A percentile compares a stretch with the other conserved stretches of the same genome.
Evolutionary conservation across 2,888 invertebrate genomes (phyloP).

Genomic region (Mantis religiosa): DNA sequence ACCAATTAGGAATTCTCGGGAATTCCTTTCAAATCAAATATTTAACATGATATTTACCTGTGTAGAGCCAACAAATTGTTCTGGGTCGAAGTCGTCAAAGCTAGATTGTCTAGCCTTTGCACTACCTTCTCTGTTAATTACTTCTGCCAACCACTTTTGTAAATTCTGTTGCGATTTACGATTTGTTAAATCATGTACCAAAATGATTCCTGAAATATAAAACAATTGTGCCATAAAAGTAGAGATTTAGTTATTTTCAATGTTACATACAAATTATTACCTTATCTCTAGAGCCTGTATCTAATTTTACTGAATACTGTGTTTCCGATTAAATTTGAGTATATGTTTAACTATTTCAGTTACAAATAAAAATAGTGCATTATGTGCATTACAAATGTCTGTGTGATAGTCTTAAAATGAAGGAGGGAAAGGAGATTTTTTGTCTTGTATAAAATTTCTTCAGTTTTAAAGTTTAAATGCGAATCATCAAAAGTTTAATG

Average conservation of each 20-base stretch:
- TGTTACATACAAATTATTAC: not conserved
- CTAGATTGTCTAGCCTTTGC: constrained; percentile 41
- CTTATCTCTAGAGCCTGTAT: no score
- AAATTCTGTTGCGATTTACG: constrained; percentile 92
- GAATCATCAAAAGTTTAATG: no score
- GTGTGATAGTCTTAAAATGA: no score
- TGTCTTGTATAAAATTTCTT: no score
- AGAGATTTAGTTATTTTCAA: not conserved
- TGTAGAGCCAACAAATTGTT: constrained; percentile 78
- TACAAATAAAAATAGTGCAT: no score
- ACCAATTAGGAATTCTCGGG: not conserved
- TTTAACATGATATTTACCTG: constrained; percentile 49
- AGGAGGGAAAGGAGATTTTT: no score
- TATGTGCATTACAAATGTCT: no score
- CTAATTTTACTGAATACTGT: no score
- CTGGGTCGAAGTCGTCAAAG: constrained; percentile 74
- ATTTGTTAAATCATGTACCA: constrained; percentile 96
- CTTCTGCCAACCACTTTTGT: constrained; percentile 88
- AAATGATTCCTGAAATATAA: constrained; percentile 67
- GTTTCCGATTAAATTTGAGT: no score
- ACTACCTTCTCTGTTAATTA: constrained; percentile 69
- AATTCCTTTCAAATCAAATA: not conserved
- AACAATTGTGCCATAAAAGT: not conserved
- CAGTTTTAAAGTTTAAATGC: no score
- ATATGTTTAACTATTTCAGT: no score